Evolutionary conservation across 2,888 invertebrate species (phyloP), one percentile per base, ranked within the genome.

Genomic region (Odontothrips loti): DNA sequence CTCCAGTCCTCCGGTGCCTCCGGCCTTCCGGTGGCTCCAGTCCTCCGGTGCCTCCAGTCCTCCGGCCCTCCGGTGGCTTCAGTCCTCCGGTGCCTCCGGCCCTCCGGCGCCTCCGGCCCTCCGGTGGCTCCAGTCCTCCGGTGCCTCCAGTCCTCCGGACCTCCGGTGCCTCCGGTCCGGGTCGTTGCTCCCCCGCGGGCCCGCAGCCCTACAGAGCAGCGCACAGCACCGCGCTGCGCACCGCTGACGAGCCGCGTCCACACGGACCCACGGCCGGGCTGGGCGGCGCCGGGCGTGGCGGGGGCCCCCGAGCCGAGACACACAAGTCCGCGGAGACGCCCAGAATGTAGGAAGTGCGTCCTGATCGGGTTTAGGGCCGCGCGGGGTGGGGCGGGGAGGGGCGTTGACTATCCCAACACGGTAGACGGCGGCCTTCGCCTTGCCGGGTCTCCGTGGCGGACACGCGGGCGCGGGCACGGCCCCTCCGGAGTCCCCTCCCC

Each of bases 281-380:
- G n/a, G n/a, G n/a, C n/a, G n/a, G n/a, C 3, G 34, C 34, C 34
- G 34, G 34, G 34, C 34, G 34, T 43, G 34, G 34, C 34, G 34
- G 34, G 2, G 34, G 34, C 34, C 3, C 2, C 34, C 34, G 34
- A 6, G 51, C 51, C 58, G 58, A 20, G 68, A 75, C 68, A 27
- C 68, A 58, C 20, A 51, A 17, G 51, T 17, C 15, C 17, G 8
- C 17, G 20, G 15, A 58, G 11, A 58, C 68, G 68, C 68, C 23
- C 68, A 75, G 68, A 75, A 75, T 75, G 68, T 75, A 75, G 68
- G 68, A 75, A 75, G 68, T 75, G 68, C 68, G 68, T 75, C 68
- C 68, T 75, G 68, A 75, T 27, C 68, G 68, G 68, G 68, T 27
- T 75, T 75, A 75, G 68, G 68, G 68, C 68, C 23, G 68, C 23